A percentile compares a stretch with the other conserved stretches of the same genome.
phyloP scores from a whole-genome alignment of 2,888 invertebrate genomes.

The Polietes domitor region DNA sequence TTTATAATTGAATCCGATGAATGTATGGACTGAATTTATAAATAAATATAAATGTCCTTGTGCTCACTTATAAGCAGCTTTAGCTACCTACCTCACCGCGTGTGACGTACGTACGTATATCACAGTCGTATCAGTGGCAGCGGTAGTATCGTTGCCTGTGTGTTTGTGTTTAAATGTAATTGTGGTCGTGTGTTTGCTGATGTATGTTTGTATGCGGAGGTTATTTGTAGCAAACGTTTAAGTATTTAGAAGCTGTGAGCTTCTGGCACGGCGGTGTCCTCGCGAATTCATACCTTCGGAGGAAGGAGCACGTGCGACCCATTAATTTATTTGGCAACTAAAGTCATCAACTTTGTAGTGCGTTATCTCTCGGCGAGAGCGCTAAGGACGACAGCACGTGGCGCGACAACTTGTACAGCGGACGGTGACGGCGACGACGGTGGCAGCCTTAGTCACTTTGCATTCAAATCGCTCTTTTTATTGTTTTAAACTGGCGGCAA shows the following conservation, averaged over 20 bases:
- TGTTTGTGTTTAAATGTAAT: constrained; percentile 5
- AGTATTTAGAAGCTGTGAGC: background rate
- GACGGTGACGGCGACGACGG: background rate
- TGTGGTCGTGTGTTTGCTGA: background rate
- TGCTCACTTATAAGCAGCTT: constrained; percentile 31
- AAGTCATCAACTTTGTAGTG: constrained; percentile 66
- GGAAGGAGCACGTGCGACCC: constrained; percentile 76
- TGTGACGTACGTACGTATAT: background rate
- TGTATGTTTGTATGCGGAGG: background rate
- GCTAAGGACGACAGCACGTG: constrained; percentile 58
- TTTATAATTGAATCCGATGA: constrained; percentile 40
- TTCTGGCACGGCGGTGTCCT: background rate
- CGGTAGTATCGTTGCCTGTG: background rate
- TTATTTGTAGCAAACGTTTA: constrained; percentile 15
- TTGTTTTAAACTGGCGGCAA: constrained; percentile 58
- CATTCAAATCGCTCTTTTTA: constrained; percentile 63
- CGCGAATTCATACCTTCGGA: background rate
- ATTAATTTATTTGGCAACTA: constrained; percentile 77
- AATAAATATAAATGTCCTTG: too few species aligned
- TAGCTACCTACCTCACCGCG: constrained; percentile 1
- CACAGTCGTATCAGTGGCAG: background rate
- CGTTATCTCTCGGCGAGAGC: constrained; percentile 51
- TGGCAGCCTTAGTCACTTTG: constrained; percentile 63
- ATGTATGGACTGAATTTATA: too few species aligned
- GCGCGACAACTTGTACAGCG: background rate